phyloP scores from a whole-genome alignment of 92 coral and sea anemone species.

The Ricordea florida region DNA sequence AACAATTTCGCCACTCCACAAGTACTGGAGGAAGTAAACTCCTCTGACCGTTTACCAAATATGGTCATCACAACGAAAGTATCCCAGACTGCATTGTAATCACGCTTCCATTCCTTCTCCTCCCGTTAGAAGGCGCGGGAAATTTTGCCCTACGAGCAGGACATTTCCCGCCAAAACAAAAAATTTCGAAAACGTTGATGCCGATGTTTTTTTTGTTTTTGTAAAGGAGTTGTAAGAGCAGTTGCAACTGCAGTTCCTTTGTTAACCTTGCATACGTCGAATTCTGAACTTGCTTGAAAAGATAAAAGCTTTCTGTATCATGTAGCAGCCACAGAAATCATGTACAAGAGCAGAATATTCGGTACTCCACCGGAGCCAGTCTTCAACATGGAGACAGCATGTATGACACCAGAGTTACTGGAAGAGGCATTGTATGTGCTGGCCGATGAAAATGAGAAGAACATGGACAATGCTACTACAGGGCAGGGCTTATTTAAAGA shows the following conservation, averaged over 20 bases:
- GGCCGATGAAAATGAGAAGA: constrained; percentile 96
- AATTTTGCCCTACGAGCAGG: no score
- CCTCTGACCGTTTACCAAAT: constrained; percentile 22
- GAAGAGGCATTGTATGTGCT: constrained; percentile 91
- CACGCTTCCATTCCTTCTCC: no score
- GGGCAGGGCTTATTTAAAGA: constrained; percentile 90
- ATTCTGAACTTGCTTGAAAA: no score
- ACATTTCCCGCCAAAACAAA: no score
- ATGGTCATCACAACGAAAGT: neutral
- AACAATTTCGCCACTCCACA: neutral
- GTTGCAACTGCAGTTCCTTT: no score
- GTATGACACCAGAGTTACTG: constrained; percentile 87
- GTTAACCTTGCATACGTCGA: no score
- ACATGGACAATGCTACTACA: constrained; percentile 81
- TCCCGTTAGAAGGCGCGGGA: no score
- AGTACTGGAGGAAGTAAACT: constrained; percentile 30
- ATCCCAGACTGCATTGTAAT: neutral
- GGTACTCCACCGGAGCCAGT: constrained; percentile 99
- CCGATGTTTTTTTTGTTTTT: no score
- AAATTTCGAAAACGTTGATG: no score
- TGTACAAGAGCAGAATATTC: constrained; percentile 87
- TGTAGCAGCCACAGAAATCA: no score
- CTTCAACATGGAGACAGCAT: constrained; percentile 86
- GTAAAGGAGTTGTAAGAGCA: no score
- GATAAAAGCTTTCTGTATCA: no score